Base-by-base conservation (phyloP, 2,113 vertebrate genomes). In the Halcyon malimbica region DNA sequence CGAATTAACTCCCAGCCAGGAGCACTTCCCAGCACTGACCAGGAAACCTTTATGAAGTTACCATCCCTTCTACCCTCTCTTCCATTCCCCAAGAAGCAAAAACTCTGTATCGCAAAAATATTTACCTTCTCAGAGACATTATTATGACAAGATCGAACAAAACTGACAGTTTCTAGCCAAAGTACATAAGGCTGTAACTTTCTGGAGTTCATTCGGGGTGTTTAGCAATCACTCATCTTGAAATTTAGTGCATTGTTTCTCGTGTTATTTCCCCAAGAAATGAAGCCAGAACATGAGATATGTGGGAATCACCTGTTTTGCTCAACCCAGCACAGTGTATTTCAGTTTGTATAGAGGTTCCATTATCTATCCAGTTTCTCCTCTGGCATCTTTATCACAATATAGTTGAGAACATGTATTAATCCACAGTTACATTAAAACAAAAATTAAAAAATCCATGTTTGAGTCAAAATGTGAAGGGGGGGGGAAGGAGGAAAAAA, bases 401-500 rank as follows among this genome's bases (percentile, higher is more conserved):
- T 48, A 39, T 13, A 15, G 3, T 19, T 70, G 28, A 77, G 64
- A 75, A 64, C 6, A 46, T 6, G 5, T 8, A 65, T 17, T 74
- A 75, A 89, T 21, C 39, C 28, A 80, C 19, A 77, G 23, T 44
- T 77, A 60, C 6, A n/a, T 56, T 16, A 3, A 26, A 69, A 81
- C 60, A 82, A 41, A 63, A 50, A 10, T 23, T 46, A 4, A 51
- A 57, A 57, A 57, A 57, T 57, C 28, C 10, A 21, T 11, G 6
- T 68, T 71, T 69, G 56, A 70, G 33, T 44, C 20, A 95, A 93
- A 92, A 65, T 39, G 25, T 39, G 42, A 75, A 56, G 13, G 25
- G 23, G 35, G 7, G 7, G 0, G 1, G 2, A 12, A 0, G 0
- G 2, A 11, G 6, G 35, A 35, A 35, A 13, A 2, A 4, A 31